phyloP scores from a whole-genome alignment of 1,140 invertebrate genomes.

The Luehdorfia chinensis region DNA sequence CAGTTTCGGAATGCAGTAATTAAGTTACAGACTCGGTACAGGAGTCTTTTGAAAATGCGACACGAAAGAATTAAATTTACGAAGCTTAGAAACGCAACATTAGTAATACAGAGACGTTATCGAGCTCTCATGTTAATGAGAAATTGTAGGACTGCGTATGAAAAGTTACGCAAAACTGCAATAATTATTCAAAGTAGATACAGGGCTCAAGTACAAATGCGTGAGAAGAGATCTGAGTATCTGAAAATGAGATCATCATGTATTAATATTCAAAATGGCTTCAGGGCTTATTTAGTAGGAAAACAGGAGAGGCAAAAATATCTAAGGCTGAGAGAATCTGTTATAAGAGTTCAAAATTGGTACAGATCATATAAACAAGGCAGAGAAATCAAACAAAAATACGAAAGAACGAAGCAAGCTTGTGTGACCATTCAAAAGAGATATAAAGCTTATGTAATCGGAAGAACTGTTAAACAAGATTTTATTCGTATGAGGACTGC shows the following conservation, averaged over 20 bases:
- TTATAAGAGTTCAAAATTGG: conserved; percentile 63
- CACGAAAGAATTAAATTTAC: conserved; percentile 33
- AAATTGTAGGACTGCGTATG: conserved; percentile 35
- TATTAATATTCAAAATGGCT: conserved; percentile 42
- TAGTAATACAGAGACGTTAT: conserved; percentile 49
- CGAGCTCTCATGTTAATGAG: conserved; percentile 46
- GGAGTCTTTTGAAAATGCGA: conserved; percentile 36
- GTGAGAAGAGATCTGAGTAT: conserved; percentile 41
- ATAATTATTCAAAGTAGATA: conserved; percentile 55
- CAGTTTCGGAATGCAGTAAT: conserved; percentile 30
- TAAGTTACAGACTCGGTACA: conserved; percentile 43
- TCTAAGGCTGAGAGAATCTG: conserved; percentile 40
- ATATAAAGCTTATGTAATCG: conserved; percentile 47
- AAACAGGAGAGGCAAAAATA: conserved; percentile 43
- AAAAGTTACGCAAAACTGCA: conserved; percentile 32
- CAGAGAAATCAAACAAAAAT: conserved; percentile 32
- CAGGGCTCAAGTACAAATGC: conserved; percentile 45
- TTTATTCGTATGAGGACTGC: conserved; percentile 47
- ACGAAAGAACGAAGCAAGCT: conserved; percentile 33
- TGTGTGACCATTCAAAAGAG: conserved; percentile 52
- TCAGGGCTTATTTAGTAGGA: conserved; percentile 43
- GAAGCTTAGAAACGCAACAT: conserved; percentile 33
- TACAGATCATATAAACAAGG: conserved; percentile 53
- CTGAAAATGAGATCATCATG: conserved; percentile 29
- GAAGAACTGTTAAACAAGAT: conserved; percentile 35